phyloP scores from a whole-genome alignment of 2,797 vertebrate genomes.

The Rhinoraja longicauda region DNA sequence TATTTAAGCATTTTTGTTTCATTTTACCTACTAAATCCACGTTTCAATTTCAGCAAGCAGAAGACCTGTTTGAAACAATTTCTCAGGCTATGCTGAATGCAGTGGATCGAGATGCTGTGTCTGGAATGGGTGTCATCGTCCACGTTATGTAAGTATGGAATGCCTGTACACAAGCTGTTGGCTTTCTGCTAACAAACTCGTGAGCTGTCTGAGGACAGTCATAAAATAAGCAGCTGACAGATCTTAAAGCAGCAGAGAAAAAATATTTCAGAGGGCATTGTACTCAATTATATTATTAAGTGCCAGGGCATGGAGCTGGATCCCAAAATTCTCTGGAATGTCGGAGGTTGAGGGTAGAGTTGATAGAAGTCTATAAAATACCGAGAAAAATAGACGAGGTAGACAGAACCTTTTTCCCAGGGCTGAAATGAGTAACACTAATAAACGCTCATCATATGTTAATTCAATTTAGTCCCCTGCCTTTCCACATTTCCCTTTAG shows the following conservation, averaged over 20 bases:
- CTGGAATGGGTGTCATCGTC: slow-evolving; percentile 92
- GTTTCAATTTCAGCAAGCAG: slow-evolving; percentile 68
- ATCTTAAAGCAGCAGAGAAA: background rate
- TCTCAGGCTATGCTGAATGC: slow-evolving; percentile 96
- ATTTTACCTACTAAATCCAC: background rate
- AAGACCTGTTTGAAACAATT: slow-evolving; percentile 93
- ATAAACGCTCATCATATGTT: no score
- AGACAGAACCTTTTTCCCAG: no score
- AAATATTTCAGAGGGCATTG: background rate
- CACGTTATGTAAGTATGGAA: slow-evolving; percentile 81
- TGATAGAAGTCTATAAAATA: no score
- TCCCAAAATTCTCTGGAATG: background rate
- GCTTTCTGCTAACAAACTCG: background rate
- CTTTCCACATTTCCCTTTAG: background rate
- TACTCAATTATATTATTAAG: background rate
- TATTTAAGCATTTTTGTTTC: background rate
- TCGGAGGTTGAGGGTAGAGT: background rate
- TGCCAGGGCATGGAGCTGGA: background rate
- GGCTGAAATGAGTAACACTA: no score
- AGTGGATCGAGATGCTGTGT: slow-evolving; percentile 86
- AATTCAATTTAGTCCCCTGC: background rate
- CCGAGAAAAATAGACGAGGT: no score
- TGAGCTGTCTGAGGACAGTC: background rate
- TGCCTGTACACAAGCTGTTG: background rate
- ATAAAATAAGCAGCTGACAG: background rate